These are phyloP conservation scores for Ernsta delagoae DNA, from an alignment of 2,888 invertebrate species.

Conservation along the genomic window DNA sequence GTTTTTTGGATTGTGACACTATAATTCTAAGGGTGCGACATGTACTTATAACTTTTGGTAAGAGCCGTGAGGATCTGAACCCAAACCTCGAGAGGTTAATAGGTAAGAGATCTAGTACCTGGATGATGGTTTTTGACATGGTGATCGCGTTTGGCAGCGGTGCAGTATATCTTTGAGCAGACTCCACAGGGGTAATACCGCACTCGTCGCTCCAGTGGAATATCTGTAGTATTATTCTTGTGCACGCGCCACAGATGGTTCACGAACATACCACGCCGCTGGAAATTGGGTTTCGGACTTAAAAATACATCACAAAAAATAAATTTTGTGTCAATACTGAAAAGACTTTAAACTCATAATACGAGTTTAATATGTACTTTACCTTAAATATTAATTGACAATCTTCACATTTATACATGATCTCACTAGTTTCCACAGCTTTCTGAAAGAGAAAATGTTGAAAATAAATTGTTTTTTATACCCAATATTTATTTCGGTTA, in stretches of 20 bases:
- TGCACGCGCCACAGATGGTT: slow-evolving; percentile 93
- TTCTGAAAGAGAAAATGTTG: slow-evolving; percentile 38
- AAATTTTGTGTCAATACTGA: no score
- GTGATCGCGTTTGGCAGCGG: slow-evolving; percentile 92
- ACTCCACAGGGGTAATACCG: slow-evolving; percentile 93
- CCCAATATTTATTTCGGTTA: background rate
- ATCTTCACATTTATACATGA: slow-evolving; percentile 57
- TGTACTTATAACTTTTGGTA: no score
- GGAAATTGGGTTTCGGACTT: background rate
- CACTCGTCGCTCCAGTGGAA: slow-evolving; percentile 91
- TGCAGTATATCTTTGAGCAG: slow-evolving; percentile 93
- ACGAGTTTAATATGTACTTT: no score
- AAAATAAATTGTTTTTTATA: background rate
- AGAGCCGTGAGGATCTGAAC: no score
- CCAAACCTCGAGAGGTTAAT: no score
- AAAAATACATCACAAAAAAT: no score
- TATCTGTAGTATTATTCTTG: slow-evolving; percentile 86
- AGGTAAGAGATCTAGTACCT: slow-evolving; percentile 67
- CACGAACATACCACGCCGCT: slow-evolving; percentile 93
- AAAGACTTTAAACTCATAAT: no score
- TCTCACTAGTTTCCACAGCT: slow-evolving; percentile 36
- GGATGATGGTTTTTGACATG: slow-evolving; percentile 94
- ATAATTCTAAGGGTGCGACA: no score
- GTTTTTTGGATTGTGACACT: no score
- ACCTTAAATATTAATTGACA: slow-evolving; percentile 64